These are phyloP conservation scores for Automeris io DNA, from an alignment of 2,888 invertebrate genomes.

Conservation along the genomic window DNA sequence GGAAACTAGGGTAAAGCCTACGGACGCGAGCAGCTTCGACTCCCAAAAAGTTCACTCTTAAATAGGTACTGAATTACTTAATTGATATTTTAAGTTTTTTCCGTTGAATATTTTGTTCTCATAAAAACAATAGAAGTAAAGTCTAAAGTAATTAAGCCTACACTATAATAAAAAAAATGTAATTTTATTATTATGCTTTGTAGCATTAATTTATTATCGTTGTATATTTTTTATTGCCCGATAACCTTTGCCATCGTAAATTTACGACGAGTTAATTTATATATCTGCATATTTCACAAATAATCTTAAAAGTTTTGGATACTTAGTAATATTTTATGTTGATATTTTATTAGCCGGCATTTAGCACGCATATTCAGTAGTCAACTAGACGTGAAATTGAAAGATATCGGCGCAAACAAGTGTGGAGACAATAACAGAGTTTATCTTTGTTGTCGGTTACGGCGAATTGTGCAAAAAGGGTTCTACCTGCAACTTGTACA, in stretches of 20 bases:
- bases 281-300: conserved; percentile 52
- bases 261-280: neutral
- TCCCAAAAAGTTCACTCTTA: too few species aligned
- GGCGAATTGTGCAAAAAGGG: conserved; percentile 74
- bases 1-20: too few species aligned
- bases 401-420: conserved; percentile 54
- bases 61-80: too few species aligned
- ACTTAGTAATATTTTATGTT: conserved; percentile 47
- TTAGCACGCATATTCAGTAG: conserved; percentile 60
- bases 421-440: conserved; percentile 60
- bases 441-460: conserved; percentile 49
- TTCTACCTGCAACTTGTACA: conserved; percentile 60
- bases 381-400: conserved; percentile 69
- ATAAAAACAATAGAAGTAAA: too few species aligned
- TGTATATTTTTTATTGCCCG: neutral
- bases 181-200: too few species aligned
- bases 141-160: too few species aligned
- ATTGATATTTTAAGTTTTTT: too few species aligned
- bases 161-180: too few species aligned
- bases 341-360: conserved; percentile 55
- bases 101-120: too few species aligned
- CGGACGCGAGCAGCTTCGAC: too few species aligned
- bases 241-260: neutral
- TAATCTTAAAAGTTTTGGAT: too few species aligned
- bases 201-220: too few species aligned